phyloP scores from a whole-genome alignment of 2,888 invertebrate species.

The Plebejus melissa region DNA sequence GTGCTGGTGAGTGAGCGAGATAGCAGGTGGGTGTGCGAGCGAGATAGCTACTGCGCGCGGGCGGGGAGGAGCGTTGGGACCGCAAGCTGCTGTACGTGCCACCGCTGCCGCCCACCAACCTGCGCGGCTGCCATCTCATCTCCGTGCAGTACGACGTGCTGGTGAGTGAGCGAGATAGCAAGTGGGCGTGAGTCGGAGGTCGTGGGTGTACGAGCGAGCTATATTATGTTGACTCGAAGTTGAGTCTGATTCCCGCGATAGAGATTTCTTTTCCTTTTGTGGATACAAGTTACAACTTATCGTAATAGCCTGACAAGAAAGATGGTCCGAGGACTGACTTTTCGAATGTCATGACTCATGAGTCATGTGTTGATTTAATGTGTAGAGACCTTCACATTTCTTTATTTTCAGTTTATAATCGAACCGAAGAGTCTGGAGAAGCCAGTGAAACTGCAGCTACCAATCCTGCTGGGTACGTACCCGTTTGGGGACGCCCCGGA shows the following conservation, averaged over 20 bases:
- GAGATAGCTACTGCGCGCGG: slow-evolving; percentile 72
- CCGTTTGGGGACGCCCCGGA: slow-evolving; percentile 86
- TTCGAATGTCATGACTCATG: no score
- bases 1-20: slow-evolving; percentile 85
- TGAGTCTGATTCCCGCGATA: no score
- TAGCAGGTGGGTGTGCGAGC: no score
- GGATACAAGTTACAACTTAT: no score
- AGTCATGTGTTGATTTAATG: background rate
- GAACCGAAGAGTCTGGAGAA: slow-evolving; percentile 95
- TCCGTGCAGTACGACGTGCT: slow-evolving; percentile 62
- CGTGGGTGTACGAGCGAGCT: no score
- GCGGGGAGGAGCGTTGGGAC: slow-evolving; percentile 90
- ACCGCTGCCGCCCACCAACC: slow-evolving; percentile 95
- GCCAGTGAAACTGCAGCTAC: slow-evolving; percentile 93
- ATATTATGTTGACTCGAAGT: no score
- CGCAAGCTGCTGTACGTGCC: slow-evolving; percentile 95
- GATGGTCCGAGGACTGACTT: no score
- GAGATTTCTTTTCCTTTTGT: no score
- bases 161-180: no score
- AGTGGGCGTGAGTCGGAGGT: no score
- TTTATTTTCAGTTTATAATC: slow-evolving; percentile 86
- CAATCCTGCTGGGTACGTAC: slow-evolving; percentile 94
- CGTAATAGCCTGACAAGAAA: no score
- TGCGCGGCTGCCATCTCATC: slow-evolving; percentile 95
- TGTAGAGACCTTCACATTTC: background rate